Base-by-base conservation (phyloP, 1,140 invertebrate genomes). In the Psilanteris sp. region DNA sequence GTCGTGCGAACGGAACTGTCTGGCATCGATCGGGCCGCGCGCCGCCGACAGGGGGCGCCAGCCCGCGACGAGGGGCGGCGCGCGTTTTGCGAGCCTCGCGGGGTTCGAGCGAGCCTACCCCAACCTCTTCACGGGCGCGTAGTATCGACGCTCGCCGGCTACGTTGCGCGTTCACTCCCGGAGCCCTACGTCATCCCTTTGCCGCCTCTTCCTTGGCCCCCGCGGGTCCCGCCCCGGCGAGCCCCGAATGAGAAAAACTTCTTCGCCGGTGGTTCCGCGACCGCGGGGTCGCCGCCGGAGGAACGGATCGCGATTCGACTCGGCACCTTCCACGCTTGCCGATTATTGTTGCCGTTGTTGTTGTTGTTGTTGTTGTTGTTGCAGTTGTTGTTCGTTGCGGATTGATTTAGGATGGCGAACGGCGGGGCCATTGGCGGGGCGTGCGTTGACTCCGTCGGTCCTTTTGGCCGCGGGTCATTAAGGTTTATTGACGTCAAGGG, bases 1-100 rank as follows among this genome's bases (percentile, higher is more conserved):
- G 83, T 83, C 80, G 85, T 86, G 82, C 79, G 84, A 87, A 86
- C 81, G 82, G 81, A 84, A 85, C 86, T 87, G 86, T 88, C 87
- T 88, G 85, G 87, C 86, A 88, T 88, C 87, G 87, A 88, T 88
- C 87, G 81, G n/a, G 73, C 37, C 67, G 62, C 54, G 68, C 27
- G 2, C 9, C 34, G 36, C 29, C 32, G 66, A 48, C 44, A 48
- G 62, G 39, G 41, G 62, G 50, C 39, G 50, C 41, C n/a, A 31
- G 16, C 14, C n/a, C n/a, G 24, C 16, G 26, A 14, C 41, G 9
- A 26, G 41, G 4, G 18, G 36, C 15, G 44, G 59, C 36, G 41
- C 52, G 24, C 55, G 54, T 61, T 75, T 54, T 57, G 64, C 66
- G 68, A 75, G 78, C 48, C 55, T 67, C 36, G 74, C 62, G 37